Base-by-base conservation (phyloP, 2,113 vertebrate species). In the Prionailurus bengalensis region DNA sequence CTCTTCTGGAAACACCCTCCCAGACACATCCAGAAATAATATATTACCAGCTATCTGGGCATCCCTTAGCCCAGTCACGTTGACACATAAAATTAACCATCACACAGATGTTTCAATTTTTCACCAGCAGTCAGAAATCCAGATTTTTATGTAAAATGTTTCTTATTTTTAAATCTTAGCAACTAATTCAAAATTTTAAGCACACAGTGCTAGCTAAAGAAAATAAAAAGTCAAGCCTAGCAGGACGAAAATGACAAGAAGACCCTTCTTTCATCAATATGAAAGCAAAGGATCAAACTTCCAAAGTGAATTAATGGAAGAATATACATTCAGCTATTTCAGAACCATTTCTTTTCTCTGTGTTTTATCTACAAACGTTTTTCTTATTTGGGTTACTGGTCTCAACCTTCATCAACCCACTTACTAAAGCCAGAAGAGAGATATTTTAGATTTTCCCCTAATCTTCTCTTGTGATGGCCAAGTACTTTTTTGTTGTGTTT, bases 111-210 rank as follows among this genome's bases (percentile, higher is more conserved):
- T 94, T 94, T 83, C 33, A 0, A 29, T 85, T 58, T 96, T 95
- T 95, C 48, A 11, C 42, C 36, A 92, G 48, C 11, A 87, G 48
- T 86, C 48, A 92, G 48, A 91, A 94, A 95, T 83, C 15, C 61
- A 79, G 39, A 58, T 58, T 89, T 87, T 89, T 83, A 70, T 53
- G 48, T 81, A 61, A 96, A 95, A 91, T 61, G 58, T 4, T 88
- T 76, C 82, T 94, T 89, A 48, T 63, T 84, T 94, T 94, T 85
- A 90, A 91, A 78, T 63, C 78, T 95, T 84, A 90, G 48, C 70
- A 91, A 86, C 68, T 84, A 80, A 92, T 93, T 92, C 33, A 88
- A 92, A 71, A 66, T 70, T 89, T 55, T 51, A 94, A 95, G 63
- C 42, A 58, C 29, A 73, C 6, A 91, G 61, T 63, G 25, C 76